Base-by-base conservation (phyloP, 2,113 vertebrate species). In the Dromiciops gliroides region DNA sequence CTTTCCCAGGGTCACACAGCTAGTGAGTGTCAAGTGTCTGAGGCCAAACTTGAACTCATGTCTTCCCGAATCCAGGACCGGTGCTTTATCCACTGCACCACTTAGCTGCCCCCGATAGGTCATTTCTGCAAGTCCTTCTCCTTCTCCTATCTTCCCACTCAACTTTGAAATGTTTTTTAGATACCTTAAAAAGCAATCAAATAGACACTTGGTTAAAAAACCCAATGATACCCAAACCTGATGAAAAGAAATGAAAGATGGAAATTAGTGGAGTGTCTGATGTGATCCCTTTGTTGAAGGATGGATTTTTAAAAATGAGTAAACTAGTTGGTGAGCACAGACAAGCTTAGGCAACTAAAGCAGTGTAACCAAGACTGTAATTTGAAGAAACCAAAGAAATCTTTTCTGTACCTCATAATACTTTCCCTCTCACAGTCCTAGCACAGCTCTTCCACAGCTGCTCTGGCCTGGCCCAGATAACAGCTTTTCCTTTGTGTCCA, bases 321-420 rank as follows among this genome's bases (percentile, higher is more conserved):
- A 60, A 96, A 44, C 56, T 95, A 94, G 50, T 50, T 89, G 11
- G 56, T 94, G 47, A 92, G 90, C 48, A 48, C 26, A 83, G 60
- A 51, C 60, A 94, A 93, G 28, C 49, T 91, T 89, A 48, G 50
- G 56, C 10, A 67, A 31, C 28, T 90, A 91, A n/a, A 97, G 25
- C 14, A 48, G 48, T 23, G 88, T 60, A 89, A n/a, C 14, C 49
- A 6, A 94, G 90, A 89, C 0, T 52, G 83, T 11, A 92, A 91
- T 49, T 0, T 0, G 51, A 92, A 83, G 47, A 12, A 24, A 95
- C 1, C 14, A 47, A 90, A 53, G 26, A 26, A 51, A 75, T 48
- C 89, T 90, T 88, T 50, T 91, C 47, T 51, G 4, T 28, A 50
- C 1, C 37, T 37, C 0, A 0, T 0, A 26, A 53, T 48, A 0